Evolutionary conservation across 2,888 invertebrate genomes (phyloP), one percentile per base, ranked within the genome.

Genomic region (Ophraella communa): DNA sequence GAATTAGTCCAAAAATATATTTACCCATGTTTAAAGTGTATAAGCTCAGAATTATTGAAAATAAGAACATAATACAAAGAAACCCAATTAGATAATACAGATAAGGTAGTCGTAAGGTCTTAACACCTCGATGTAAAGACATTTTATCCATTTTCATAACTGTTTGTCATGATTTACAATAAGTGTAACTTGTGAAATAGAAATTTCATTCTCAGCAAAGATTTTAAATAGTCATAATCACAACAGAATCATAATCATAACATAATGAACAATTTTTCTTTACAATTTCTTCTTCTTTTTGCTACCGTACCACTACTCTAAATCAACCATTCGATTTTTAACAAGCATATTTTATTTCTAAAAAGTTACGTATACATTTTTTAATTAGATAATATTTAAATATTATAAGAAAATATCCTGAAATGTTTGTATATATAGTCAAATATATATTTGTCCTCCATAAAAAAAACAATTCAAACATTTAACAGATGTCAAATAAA

Each of bases 11-110:
- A n/a, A 23, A 47, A 18, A 11, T 45, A 21, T 45, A 45, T 24
- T 70, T 74, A 80, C 80, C 80, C 69, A 69, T 73, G 21, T 76
- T 78, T 65, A 81, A 75, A 64, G 79, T 73, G 62, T 74, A 77
- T 69, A 79, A 79, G 39, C 76, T 76, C 71, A 80, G 74, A 67
- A 76, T 61, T 55, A 76, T 71, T 42, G 75, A 77, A 64, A 72
- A 61, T 59, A 75, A 47, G 62, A 78, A 78, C 75, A 77, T 76
- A 56, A 76, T 61, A 62, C 68, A 69, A 44, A 76, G 54, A 24
- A 77, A 54, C 52, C 70, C 44, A 17, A 70, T 67, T 47, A 75
- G 70, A 64, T 74, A 72, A 57, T 67, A 64, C 21, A 70, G 71
- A 54, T 73, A 74, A 5, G 73, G 70, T 56, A 71, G 66, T 23